These are phyloP conservation scores for Hiodon tergisus DNA, from an alignment of 2,113 vertebrate species.

Conservation along the genomic window DNA sequence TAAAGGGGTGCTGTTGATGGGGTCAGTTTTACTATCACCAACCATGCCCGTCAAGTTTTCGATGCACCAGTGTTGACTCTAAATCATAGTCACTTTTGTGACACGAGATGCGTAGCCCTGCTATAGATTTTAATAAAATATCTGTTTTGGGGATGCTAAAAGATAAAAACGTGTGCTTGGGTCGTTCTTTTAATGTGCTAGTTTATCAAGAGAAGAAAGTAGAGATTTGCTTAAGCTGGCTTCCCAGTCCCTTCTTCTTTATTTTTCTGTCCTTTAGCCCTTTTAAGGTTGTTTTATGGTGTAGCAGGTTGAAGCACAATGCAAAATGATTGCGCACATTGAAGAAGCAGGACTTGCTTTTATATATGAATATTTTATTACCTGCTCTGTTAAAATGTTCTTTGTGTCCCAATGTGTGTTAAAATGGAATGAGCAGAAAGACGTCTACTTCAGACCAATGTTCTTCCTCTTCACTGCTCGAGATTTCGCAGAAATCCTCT, in stretches of 20 bases:
- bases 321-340: background rate
- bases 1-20: too few relatives aligned
- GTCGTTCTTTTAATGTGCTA: background rate
- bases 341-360: background rate
- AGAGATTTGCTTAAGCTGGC: background rate
- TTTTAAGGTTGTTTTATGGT: background rate
- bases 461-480: too few relatives aligned
- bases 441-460: too few relatives aligned
- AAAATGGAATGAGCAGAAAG: background rate
- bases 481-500: too few relatives aligned
- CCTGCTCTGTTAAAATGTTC: background rate
- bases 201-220: background rate
- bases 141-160: background rate
- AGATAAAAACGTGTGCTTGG: conserved; percentile 8
- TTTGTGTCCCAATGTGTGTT: background rate
- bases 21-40: too few relatives aligned
- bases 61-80: too few relatives aligned
- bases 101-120: background rate
- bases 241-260: background rate
- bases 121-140: conserved; percentile 5
- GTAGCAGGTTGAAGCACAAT: background rate
- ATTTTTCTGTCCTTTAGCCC: background rate
- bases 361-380: background rate
- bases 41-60: too few relatives aligned
- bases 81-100: conserved; percentile 9